These are phyloP conservation scores for Amphiprion clarkii DNA, from an alignment of 2,797 vertebrate genomes.

Conservation along the genomic window DNA sequence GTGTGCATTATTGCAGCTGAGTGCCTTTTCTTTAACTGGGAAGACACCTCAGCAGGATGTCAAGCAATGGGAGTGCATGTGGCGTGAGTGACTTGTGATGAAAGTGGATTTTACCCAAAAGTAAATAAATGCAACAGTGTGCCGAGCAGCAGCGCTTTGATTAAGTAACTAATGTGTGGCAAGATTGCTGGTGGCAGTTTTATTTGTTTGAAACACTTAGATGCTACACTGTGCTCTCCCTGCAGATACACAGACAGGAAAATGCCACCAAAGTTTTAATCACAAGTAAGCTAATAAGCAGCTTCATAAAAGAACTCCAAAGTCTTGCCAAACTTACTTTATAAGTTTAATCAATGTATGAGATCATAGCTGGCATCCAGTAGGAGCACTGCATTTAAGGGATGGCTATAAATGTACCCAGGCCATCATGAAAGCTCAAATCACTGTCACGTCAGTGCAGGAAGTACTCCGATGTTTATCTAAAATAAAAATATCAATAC, in stretches of 20 bases:
- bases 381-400: slow-evolving; percentile 18
- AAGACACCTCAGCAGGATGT: slow-evolving; percentile 18
- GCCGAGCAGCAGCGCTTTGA: not conserved
- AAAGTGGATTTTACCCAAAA: slow-evolving; percentile 4
- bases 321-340: slow-evolving; percentile 22
- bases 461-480: not conserved
- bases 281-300: not conserved
- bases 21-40: slow-evolving; percentile 38
- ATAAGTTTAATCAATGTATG: slow-evolving; percentile 35
- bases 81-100: not conserved
- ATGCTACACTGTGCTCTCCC: no score
- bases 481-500: not conserved
- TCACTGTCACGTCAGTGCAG: not conserved
- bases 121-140: not conserved
- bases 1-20: slow-evolving; percentile 35
- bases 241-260: not conserved
- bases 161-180: not conserved
- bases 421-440: slow-evolving; percentile 25
- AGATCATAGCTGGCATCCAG: slow-evolving; percentile 26
- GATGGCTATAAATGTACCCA: slow-evolving; percentile 12
- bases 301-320: slow-evolving; percentile 22
- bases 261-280: not conserved
- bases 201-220: not conserved
- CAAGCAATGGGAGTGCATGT: not conserved
- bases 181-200: not conserved